Evolutionary conservation across 2,888 invertebrate species (phyloP), one percentile per base, ranked within the genome.

Genomic region (Spisula subtruncata): DNA sequence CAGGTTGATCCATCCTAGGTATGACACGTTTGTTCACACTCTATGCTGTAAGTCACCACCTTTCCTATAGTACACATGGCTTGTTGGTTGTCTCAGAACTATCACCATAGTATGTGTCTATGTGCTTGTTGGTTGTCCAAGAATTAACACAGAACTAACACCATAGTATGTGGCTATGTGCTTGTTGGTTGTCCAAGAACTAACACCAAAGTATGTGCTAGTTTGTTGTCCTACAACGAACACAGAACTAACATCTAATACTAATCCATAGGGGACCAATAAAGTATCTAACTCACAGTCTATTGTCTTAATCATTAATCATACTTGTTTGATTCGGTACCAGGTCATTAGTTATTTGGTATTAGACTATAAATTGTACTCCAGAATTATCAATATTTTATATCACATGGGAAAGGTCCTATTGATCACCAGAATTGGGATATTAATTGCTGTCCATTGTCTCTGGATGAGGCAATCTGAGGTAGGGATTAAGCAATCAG

Each of bases 1-100:
- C 75, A 84, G 84, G 84, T 84, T 84, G 84, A 71, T 75, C 29
- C 14, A 84, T 51, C 84, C 84, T 84, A 84, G 84, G 84, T 84
- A 84, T 25, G 75, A 48, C 51, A 32, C 51, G 48, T 84, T 83
- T 83, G 25, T 41, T 48, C 48, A 29, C 46, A 20, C 25, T 25
- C 60, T 83, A 66, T n/a, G 83, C 83, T n/a, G 83, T 83, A 83
- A 83, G 83, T 83, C n/a, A 41, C 56, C 71, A 35, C 83, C 71
- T 83, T 83, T 71, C 83, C 60, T n/a, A n/a, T 66, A 66, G 60
- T 25, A 66, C n/a, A 66, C 8, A n/a, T n/a, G n/a, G 60, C 60
- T n/a, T 66, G 60, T 66, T 66, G 60, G 60, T 66, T 66, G n/a
- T 66, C n/a, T 25, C n/a, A 18, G 41, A n/a, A 66, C 60, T 66